These are phyloP conservation scores for Patiria pectinifera DNA, from an alignment of 53 echinoderm and acorn worm genomes.

Conservation along the genomic window DNA sequence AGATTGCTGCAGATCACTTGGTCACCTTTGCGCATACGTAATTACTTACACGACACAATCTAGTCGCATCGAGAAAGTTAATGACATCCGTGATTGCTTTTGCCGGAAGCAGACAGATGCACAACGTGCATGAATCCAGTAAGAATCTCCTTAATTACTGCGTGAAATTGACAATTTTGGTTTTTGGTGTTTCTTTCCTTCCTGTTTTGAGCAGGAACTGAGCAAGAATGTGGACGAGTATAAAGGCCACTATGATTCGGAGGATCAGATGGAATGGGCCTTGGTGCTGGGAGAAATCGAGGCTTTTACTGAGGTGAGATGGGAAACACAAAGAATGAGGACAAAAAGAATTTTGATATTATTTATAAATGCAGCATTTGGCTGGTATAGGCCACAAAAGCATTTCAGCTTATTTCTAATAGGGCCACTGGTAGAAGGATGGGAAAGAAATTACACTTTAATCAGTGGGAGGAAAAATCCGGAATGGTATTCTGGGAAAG, in stretches of 20 bases:
- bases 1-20: neutral
- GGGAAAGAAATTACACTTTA: too few relatives aligned
- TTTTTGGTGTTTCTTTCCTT: neutral
- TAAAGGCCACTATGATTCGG: slow-evolving; percentile 70
- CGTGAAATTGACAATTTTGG: neutral
- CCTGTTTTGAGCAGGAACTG: slow-evolving; percentile 65
- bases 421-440: too few relatives aligned
- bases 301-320: slow-evolving; percentile 85
- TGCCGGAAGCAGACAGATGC: neutral
- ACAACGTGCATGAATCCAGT: neutral
- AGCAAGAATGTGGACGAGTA: slow-evolving; percentile 84
- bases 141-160: neutral
- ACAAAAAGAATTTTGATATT: neutral
- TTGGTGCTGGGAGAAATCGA: slow-evolving; percentile 94
- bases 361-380: too few relatives aligned
- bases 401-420: too few relatives aligned
- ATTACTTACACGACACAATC: neutral
- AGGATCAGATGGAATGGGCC: slow-evolving; percentile 89
- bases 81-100: neutral
- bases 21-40: neutral
- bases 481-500: too few relatives aligned
- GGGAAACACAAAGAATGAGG: neutral
- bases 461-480: too few relatives aligned
- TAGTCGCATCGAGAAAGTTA: neutral
- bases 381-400: too few relatives aligned